Base-by-base conservation (phyloP, 2,888 invertebrate genomes). In the Synergus laeviventris region DNA sequence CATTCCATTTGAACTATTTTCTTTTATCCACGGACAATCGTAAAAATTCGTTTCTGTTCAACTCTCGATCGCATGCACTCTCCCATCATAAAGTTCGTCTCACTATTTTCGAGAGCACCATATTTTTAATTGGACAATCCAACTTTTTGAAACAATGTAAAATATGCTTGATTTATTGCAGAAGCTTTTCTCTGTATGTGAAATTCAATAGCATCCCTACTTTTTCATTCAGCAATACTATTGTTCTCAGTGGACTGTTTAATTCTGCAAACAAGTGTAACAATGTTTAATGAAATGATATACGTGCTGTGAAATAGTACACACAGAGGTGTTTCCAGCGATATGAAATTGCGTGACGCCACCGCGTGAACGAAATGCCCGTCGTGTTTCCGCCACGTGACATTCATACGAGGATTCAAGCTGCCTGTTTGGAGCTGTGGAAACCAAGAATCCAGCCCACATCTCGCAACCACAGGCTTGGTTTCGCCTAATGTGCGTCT, bases 301-400 rank as follows among this genome's bases (percentile, higher is more conserved):
- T 21, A 56, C 12, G 21, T 21, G 56, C 21, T 56, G 21, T 12
- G 56, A 21, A 24, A 70, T 7, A 7, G 21, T 66, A 45, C 12
- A 66, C 12, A 24, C 31, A 24, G 45, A 49, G 70, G 70, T 70
- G 49, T 70, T 49, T 49, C 31, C 11, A 31, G 70, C 8, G 82
- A 87, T 86, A 86, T 83, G 84, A 84, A 85, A 84, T 87, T 85
- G 86, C 84, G 84, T 85, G 85, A 87, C 79, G 81, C 76, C 75
- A 80, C 81, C 82, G 83, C 84, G 84, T 83, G 86, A 86, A 86
- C 83, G 85, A 84, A 86, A 83, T 83, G 81, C 79, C 80, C 81
- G 79, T 79, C 83, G 85, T 81, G 83, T 83, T 84, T 82, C 79
- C 79, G 79, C 81, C 86, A 84, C 86, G 84, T 85, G 86, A 85